These are phyloP conservation scores for Litoditis marina DNA, from an alignment of 2,888 invertebrate species.

Conservation along the genomic window DNA sequence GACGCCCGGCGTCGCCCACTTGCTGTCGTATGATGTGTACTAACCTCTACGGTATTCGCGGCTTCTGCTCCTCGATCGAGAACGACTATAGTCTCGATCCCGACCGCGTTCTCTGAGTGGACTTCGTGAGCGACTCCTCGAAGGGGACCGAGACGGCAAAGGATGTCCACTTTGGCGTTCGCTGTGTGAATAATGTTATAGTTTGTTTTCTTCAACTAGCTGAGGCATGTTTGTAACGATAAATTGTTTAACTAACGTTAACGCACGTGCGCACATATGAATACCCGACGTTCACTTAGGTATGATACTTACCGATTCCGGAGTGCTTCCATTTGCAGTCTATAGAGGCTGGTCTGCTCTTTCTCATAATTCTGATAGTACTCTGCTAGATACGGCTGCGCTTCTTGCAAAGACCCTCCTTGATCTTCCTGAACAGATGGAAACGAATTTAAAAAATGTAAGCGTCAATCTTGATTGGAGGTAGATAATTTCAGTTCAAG, in stretches of 20 bases:
- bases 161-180: not conserved
- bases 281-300: too few species aligned
- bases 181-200: not conserved
- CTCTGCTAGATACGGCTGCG: conserved; percentile 4
- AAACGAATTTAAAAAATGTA: too few species aligned
- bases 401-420: too few species aligned
- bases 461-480: too few species aligned
- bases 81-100: not conserved
- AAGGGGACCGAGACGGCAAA: not conserved
- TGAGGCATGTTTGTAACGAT: not conserved
- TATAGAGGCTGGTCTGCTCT: conserved; percentile 2
- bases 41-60: conserved; percentile 9
- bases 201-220: not conserved
- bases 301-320: conserved; percentile 1
- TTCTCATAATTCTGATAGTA: conserved; percentile 13
- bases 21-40: not conserved
- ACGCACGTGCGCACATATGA: not conserved
- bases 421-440: too few species aligned
- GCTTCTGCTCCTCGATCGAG: not conserved
- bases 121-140: conserved; percentile 2
- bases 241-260: too few species aligned
- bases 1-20: not conserved
- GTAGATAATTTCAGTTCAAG: too few species aligned
- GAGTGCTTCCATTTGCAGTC: conserved; percentile 7
- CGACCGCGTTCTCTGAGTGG: not conserved